Percentiles rank a stretch among this genome's conserved stretches.
Evolutionary conservation across 1,140 invertebrate genomes (phyloP).

Genomic region (Heliconius hermathena): DNA sequence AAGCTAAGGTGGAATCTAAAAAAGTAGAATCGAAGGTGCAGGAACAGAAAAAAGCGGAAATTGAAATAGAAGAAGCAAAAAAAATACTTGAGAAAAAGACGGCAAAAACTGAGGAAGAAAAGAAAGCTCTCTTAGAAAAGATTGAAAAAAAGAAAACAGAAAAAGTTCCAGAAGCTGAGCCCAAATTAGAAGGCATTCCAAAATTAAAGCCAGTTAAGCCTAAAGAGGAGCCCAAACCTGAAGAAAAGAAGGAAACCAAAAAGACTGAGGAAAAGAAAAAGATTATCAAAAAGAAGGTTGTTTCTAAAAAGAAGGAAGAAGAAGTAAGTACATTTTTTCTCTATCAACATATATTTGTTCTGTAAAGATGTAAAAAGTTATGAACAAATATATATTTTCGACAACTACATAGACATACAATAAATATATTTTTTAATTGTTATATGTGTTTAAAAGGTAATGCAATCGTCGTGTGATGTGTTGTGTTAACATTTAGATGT

Average conservation of each 20-base stretch:
- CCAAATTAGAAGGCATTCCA: slow-evolving; percentile 80
- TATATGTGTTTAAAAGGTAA: slow-evolving; percentile 1
- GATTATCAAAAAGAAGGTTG: slow-evolving; percentile 77
- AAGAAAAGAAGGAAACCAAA: slow-evolving; percentile 74
- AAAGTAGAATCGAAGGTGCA: slow-evolving; percentile 60
- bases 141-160: slow-evolving; percentile 78
- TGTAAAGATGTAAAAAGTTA: neutral
- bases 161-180: slow-evolving; percentile 69
- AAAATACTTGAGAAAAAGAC: slow-evolving; percentile 80
- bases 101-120: slow-evolving; percentile 80
- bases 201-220: slow-evolving; percentile 82
- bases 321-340: slow-evolving; percentile 68
- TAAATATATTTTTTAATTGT: neutral
- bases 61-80: slow-evolving; percentile 77
- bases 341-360: slow-evolving; percentile 9
- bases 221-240: slow-evolving; percentile 76
- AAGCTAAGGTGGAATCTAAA: slow-evolving; percentile 65
- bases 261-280: slow-evolving; percentile 77
- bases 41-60: slow-evolving; percentile 74
- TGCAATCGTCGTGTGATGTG: slow-evolving; percentile 53
- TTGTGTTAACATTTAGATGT: slow-evolving; percentile 68
- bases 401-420: neutral
- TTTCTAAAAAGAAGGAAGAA: slow-evolving; percentile 73
- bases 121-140: slow-evolving; percentile 78
- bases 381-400: neutral